A percentile compares a stretch with the other conserved stretches of the same genome.
These are phyloP conservation scores for Thyatira batis DNA, from an alignment of 2,888 invertebrate species.

Conservation along the genomic window DNA sequence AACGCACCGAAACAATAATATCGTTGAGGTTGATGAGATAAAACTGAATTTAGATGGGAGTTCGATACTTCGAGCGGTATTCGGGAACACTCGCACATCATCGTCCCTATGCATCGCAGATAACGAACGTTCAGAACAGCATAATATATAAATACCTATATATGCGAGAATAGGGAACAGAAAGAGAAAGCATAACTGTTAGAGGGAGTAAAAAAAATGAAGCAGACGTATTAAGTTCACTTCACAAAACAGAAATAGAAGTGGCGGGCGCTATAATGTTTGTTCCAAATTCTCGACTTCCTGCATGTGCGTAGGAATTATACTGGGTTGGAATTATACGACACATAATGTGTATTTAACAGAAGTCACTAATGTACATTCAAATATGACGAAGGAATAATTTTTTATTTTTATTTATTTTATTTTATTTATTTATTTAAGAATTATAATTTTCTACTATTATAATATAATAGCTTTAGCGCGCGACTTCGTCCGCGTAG, in stretches of 20 bases:
- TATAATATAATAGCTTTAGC: too few relatives aligned
- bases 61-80: conserved; percentile 46
- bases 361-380: too few relatives aligned
- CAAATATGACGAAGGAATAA: too few relatives aligned
- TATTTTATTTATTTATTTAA: too few relatives aligned
- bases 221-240: conserved; percentile 65
- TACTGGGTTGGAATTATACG: too few relatives aligned
- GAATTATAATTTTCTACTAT: too few relatives aligned
- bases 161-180: conserved; percentile 34
- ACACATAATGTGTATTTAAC: too few relatives aligned
- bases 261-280: conserved; percentile 51
- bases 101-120: conserved; percentile 36
- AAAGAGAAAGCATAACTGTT: conserved; percentile 41
- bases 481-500: too few relatives aligned
- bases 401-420: too few relatives aligned
- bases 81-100: conserved; percentile 57
- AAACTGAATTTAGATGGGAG: conserved; percentile 50
- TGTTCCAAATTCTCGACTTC: conserved; percentile 69
- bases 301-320: conserved; percentile 47
- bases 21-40: conserved; percentile 44
- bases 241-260: conserved; percentile 65
- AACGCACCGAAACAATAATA: conserved; percentile 27
- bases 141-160: conserved; percentile 15
- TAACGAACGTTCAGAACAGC: conserved; percentile 31
- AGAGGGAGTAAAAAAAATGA: conserved; percentile 36